These are phyloP conservation scores for Phymorhynchus buccinoides DNA, from an alignment of 1,140 invertebrate genomes.

Conservation along the genomic window DNA sequence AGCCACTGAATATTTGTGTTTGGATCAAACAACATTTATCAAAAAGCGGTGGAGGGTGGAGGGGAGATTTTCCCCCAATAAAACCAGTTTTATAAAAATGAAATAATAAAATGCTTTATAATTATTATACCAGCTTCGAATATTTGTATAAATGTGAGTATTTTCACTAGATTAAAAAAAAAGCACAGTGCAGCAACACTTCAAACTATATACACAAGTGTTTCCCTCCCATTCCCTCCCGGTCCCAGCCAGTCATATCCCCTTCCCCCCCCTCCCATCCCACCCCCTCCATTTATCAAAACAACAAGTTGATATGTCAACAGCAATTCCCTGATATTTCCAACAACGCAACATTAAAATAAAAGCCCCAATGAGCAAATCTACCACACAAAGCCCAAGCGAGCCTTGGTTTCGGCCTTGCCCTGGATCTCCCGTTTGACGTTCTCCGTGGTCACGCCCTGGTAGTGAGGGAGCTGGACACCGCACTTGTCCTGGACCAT, in stretches of 20 bases:
- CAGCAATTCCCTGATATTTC: background rate
- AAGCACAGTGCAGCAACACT: background rate
- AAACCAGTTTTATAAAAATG: too few species aligned
- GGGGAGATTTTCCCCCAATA: too few species aligned
- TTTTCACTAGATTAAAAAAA: background rate
- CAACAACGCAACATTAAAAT: background rate
- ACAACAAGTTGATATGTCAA: background rate
- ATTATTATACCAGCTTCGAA: background rate
- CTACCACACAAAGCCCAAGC: conserved; percentile 72
- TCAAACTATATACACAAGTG: background rate
- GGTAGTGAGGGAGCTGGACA: conserved; percentile 69
- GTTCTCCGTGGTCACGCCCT: conserved; percentile 65
- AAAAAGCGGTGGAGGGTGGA: too few species aligned
- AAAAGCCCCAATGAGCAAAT: background rate
- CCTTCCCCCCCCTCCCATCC: too few species aligned
- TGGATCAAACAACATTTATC: too few species aligned
- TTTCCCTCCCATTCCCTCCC: background rate
- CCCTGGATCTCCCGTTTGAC: conserved; percentile 67
- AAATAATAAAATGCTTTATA: too few species aligned
- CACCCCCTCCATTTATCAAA: too few species aligned
- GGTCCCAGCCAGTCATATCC: too few species aligned
- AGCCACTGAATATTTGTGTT: too few species aligned
- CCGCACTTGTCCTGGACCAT: conserved; percentile 68
- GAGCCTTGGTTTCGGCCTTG: conserved; percentile 61
- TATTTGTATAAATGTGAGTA: background rate